A percentile compares a stretch with the other conserved stretches of the same genome.
phyloP scores from a whole-genome alignment of 2,113 vertebrate genomes.

The Oncorhynchus kisutch region DNA sequence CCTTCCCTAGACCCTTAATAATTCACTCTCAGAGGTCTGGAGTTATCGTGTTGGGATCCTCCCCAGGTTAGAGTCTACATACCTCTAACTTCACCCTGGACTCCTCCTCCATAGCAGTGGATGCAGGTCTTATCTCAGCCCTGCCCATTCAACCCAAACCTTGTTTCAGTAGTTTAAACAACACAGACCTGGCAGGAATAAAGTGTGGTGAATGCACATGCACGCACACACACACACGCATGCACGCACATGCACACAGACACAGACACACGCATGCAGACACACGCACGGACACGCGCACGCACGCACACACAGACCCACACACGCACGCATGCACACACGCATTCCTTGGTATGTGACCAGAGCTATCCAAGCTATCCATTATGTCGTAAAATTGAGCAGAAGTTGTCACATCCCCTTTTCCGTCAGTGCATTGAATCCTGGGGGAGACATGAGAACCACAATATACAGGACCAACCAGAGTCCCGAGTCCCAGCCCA shows the following conservation, averaged over 20 bases:
- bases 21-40: no score
- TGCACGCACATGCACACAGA: fast-evolving
- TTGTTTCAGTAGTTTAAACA: slow-evolving; percentile 51
- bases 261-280: no score
- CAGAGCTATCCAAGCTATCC: slow-evolving; percentile 54
- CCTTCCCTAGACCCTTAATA: no score
- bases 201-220: neutral
- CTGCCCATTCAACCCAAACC: neutral
- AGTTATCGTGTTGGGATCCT: no score
- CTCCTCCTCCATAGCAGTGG: slow-evolving; percentile 29
- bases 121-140: slow-evolving; percentile 36
- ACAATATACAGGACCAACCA: slow-evolving; percentile 53
- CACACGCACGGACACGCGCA: no score
- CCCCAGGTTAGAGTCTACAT: no score
- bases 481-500: neutral
- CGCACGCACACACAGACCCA: neutral
- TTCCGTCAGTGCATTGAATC: slow-evolving; percentile 58
- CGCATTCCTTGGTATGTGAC: slow-evolving; percentile 58
- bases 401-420: slow-evolving; percentile 63
- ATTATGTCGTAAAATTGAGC: slow-evolving; percentile 62
- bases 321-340: neutral
- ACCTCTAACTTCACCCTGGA: slow-evolving; percentile 19
- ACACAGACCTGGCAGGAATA: slow-evolving; percentile 31
- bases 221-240: no score
- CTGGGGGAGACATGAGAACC: slow-evolving; percentile 56